Percentiles rank a stretch among this genome's conserved stretches.
phyloP scores from a whole-genome alignment of 1,140 invertebrate genomes.

The Bombus polaris region DNA sequence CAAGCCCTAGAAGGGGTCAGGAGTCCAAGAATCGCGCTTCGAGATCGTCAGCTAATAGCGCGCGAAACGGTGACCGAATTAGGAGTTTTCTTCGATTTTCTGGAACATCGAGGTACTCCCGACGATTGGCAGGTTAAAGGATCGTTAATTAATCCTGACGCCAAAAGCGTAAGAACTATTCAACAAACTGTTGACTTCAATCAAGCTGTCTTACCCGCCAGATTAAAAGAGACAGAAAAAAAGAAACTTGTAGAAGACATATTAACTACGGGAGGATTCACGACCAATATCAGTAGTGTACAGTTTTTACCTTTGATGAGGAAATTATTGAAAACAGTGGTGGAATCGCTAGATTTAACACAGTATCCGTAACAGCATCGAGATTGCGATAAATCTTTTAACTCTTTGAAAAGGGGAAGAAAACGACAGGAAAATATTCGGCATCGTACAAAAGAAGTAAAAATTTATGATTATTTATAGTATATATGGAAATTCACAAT shows the following conservation, averaged over 20 bases:
- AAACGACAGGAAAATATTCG: background rate
- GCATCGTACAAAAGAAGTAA: conserved; percentile 12
- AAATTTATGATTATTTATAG: background rate
- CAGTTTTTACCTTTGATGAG: conserved; percentile 77
- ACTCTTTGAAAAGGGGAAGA: too few species aligned
- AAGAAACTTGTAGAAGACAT: conserved; percentile 62
- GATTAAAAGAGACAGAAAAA: conserved; percentile 61
- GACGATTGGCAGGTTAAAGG: conserved; percentile 67
- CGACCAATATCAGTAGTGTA: conserved; percentile 62
- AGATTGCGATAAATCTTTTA: background rate
- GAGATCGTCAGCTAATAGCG: conserved; percentile 80
- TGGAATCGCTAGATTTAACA: conserved; percentile 78
- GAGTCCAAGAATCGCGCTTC: conserved; percentile 76
- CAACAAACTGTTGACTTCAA: conserved; percentile 49
- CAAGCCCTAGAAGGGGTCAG: conserved; percentile 80
- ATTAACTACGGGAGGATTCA: conserved; percentile 77
- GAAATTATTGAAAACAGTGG: conserved; percentile 78
- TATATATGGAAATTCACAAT: conserved; percentile 9
- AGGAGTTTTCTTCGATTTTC: conserved; percentile 80
- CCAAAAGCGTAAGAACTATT: conserved; percentile 67
- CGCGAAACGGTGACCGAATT: conserved; percentile 80
- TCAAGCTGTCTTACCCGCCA: conserved; percentile 68
- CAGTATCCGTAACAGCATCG: conserved; percentile 73
- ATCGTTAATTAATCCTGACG: conserved; percentile 72
- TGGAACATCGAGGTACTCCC: conserved; percentile 72